These are phyloP conservation scores for Saccopteryx leptura DNA, from an alignment of 2,113 vertebrate genomes.

Conservation along the genomic window DNA sequence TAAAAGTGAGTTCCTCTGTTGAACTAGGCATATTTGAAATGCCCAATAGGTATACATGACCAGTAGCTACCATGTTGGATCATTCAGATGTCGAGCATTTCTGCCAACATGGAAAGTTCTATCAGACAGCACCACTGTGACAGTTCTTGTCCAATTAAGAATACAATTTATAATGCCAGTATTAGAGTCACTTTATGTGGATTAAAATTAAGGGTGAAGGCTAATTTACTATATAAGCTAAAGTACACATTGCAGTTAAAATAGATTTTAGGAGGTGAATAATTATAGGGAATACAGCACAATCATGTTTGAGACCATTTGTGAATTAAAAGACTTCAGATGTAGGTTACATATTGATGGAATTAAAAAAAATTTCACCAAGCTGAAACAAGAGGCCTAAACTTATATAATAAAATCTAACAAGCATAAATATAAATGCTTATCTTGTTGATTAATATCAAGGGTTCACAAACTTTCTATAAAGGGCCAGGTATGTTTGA, in stretches of 20 bases:
- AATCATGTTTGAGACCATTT: conserved; percentile 25
- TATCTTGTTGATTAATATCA: conserved; percentile 29
- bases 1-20: conserved; percentile 34
- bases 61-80: neutral
- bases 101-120: neutral
- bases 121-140: neutral
- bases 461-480: neutral
- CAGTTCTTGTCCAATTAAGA: conserved; percentile 33
- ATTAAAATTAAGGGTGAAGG: conserved; percentile 21
- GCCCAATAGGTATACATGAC: neutral
- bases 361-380: conserved; percentile 30
- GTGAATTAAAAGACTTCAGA: conserved; percentile 4
- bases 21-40: neutral
- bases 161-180: conserved; percentile 3
- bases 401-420: conserved; percentile 38
- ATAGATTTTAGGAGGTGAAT: conserved; percentile 20
- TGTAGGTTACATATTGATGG: neutral
- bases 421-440: conserved; percentile 16
- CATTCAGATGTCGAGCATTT: neutral
- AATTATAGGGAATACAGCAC: neutral
- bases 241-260: conserved; percentile 26
- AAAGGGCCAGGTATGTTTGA: conserved; percentile 31
- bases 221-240: conserved; percentile 57
- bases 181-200: neutral
- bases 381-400: neutral